A percentile compares a stretch with the other conserved stretches of the same genome.
These are phyloP conservation scores for Drosophila longiperda DNA, from an alignment of 2,888 invertebrate species.

Conservation along the genomic window DNA sequence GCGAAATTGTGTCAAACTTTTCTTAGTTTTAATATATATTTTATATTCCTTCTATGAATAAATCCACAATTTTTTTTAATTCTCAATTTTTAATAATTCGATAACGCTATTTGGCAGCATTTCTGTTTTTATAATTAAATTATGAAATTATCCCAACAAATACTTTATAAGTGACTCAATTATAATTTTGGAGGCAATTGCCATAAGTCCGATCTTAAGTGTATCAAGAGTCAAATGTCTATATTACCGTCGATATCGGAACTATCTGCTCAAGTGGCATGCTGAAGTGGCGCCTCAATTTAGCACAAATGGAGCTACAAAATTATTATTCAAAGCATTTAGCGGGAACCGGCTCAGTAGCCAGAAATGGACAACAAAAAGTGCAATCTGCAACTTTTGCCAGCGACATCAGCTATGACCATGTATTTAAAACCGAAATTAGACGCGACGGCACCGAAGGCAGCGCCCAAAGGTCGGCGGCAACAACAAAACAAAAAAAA, in stretches of 20 bases:
- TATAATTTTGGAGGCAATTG: neutral
- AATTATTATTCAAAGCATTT: slow-evolving; percentile 63
- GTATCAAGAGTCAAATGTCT: neutral
- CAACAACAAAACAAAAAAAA: slow-evolving; percentile 12
- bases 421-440: slow-evolving; percentile 77
- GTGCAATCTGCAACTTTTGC: slow-evolving; percentile 68
- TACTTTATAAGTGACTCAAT: neutral
- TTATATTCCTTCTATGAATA: slow-evolving; percentile 64
- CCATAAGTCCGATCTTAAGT: neutral
- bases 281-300: slow-evolving; percentile 16
- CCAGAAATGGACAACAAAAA: slow-evolving; percentile 37
- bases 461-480: slow-evolving; percentile 66
- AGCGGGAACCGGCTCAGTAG: slow-evolving; percentile 16
- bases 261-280: neutral
- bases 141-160: neutral
- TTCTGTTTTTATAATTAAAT: neutral
- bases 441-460: slow-evolving; percentile 65
- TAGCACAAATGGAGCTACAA: slow-evolving; percentile 16
- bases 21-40: slow-evolving; percentile 60
- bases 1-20: slow-evolving; percentile 73
- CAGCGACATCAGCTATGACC: slow-evolving; percentile 61
- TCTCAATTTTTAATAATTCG: neutral
- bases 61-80: slow-evolving; percentile 59
- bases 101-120: neutral
- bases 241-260: neutral